A percentile compares a stretch with the other conserved stretches of the same genome.
Conservation (phyloP, 37 sponge, comb jelly and placozoan species). For the Amphimedon queenslandica region DNA sequence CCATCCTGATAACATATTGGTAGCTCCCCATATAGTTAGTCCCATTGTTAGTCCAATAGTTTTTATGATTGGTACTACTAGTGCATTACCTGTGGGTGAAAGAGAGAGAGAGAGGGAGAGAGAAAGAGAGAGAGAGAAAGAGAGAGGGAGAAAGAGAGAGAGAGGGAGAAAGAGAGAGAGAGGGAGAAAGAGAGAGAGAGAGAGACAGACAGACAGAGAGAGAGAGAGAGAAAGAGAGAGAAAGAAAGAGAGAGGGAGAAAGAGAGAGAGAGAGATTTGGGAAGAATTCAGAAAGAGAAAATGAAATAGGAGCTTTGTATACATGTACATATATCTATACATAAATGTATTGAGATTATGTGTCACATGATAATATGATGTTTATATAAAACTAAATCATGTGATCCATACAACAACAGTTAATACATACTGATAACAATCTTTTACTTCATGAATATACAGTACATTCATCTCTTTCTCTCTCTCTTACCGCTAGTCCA, state of each 20-base stretch:
- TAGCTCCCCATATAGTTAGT: constrained; percentile 78
- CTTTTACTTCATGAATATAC: not conserved
- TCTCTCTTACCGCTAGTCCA: constrained; percentile 71
- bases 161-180: not conserved
- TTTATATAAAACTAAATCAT: too few relatives aligned
- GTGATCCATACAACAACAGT: too few relatives aligned
- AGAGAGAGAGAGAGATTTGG: too few relatives aligned
- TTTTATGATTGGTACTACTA: constrained; percentile 79
- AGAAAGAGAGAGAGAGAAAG: not conserved
- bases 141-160: not conserved
- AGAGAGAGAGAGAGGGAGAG: too few relatives aligned
- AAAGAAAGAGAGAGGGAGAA: too few relatives aligned
- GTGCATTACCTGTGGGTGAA: constrained; percentile 61
- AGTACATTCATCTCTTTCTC: not conserved
- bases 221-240: not conserved
- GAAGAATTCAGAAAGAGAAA: not conserved
- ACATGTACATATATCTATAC: too few relatives aligned
- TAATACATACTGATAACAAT: not conserved
- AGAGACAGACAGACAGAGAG: too few relatives aligned
- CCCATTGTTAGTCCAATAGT: constrained; percentile 82
- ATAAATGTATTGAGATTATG: not conserved
- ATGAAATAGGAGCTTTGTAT: not conserved
- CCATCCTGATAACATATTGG: constrained; percentile 78
- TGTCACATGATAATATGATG: too few relatives aligned
- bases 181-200: not conserved